Evolutionary conservation across 2,113 vertebrate genomes (phyloP).

Genomic region (Phasianus colchicus): DNA sequence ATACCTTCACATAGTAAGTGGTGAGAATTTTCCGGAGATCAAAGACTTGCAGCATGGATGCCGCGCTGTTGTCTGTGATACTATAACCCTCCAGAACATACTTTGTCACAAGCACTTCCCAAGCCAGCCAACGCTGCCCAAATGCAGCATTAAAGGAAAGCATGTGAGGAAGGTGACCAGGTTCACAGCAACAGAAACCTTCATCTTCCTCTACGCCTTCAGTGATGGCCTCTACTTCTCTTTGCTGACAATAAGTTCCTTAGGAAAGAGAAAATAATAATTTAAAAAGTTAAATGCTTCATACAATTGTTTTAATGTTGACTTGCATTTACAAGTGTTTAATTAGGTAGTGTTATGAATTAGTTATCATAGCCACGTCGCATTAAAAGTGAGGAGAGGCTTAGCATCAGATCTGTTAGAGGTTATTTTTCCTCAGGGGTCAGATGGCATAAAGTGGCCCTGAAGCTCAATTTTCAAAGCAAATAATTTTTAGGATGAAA

Average conservation of each 20-base stretch:
- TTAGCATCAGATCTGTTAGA: background rate
- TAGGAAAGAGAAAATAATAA: background rate
- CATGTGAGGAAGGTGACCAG: conserved; percentile 87
- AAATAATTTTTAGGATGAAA: background rate
- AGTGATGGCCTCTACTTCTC: conserved; percentile 90
- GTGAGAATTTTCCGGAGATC: conserved; percentile 89
- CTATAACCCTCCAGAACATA: conserved; percentile 91
- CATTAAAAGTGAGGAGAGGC: background rate
- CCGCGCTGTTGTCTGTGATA: conserved; percentile 90
- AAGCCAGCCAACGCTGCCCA: conserved; percentile 90
- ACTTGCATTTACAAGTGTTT: background rate
- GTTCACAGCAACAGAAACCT: conserved; percentile 90
- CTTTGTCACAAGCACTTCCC: conserved; percentile 91
- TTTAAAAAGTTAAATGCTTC: background rate
- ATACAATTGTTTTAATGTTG: background rate
- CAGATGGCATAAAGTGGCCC: background rate
- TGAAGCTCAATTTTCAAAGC: background rate
- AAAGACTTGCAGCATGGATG: conserved; percentile 91
- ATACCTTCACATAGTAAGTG: conserved; percentile 90
- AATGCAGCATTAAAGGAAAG: conserved; percentile 90
- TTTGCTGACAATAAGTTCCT: conserved; percentile 91
- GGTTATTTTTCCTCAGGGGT: background rate
- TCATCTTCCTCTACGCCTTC: conserved; percentile 91
- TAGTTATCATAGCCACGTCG: background rate
- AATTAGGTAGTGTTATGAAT: background rate